These are phyloP conservation scores for Drosophila siamana DNA, from an alignment of 2,888 invertebrate species.

Conservation along the genomic window DNA sequence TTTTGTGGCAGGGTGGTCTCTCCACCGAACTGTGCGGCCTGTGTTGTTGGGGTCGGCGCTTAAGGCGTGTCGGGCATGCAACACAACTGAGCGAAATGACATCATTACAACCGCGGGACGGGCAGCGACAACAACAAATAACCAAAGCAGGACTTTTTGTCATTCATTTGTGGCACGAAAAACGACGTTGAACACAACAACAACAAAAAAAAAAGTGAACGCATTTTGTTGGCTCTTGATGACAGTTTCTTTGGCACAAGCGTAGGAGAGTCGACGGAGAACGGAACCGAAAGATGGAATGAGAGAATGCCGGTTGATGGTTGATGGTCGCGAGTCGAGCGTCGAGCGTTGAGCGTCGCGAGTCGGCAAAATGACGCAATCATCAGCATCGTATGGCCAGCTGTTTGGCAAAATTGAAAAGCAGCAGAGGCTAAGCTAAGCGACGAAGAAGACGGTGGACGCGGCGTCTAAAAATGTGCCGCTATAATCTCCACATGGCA, in stretches of 20 bases:
- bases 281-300: neutral
- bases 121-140: slow-evolving; percentile 6
- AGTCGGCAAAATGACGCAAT: slow-evolving; percentile 51
- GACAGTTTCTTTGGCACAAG: neutral
- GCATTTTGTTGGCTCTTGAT: slow-evolving; percentile 14
- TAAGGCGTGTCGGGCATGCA: slow-evolving; percentile 42
- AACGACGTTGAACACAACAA: neutral
- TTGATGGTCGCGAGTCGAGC: too few species aligned
- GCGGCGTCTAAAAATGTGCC: slow-evolving; percentile 38
- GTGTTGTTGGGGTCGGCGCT: neutral
- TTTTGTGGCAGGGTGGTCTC: slow-evolving; percentile 7
- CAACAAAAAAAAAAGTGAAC: slow-evolving; percentile 14
- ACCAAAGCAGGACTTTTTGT: slow-evolving; percentile 16
- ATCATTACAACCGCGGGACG: slow-evolving; percentile 28
- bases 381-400: slow-evolving; percentile 31
- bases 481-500: slow-evolving; percentile 39
- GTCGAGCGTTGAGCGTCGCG: too few species aligned
- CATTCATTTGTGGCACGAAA: neutral
- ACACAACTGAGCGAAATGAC: slow-evolving; percentile 39
- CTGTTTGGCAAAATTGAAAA: slow-evolving; percentile 37
- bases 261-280: slow-evolving; percentile 9
- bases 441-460: slow-evolving; percentile 10
- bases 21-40: too few species aligned
- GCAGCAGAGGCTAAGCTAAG: too few species aligned
- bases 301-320: slow-evolving; percentile 6